Conservation (phyloP, 2,888 invertebrate genomes). For the Nephrocerus scutellatus region DNA sequence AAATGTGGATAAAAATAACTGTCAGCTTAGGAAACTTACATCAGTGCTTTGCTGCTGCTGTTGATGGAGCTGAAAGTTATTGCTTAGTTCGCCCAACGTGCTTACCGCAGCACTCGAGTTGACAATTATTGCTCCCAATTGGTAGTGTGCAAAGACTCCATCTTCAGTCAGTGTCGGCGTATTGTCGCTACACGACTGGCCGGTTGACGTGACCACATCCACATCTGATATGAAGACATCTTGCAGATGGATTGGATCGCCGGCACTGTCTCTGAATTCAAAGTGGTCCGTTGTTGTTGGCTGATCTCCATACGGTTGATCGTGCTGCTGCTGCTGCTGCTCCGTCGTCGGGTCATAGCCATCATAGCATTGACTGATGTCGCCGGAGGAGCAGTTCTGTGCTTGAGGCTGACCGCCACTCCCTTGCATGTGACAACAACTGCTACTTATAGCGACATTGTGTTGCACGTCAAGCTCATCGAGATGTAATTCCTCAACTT, state of each 20-base stretch:
- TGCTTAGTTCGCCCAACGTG: constrained; percentile 5
- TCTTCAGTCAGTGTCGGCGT: too few relatives aligned
- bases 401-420: too few relatives aligned
- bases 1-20: constrained; percentile 1
- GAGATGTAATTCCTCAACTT: constrained; percentile 10
- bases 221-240: constrained; percentile 19
- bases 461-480: constrained; percentile 17
- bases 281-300: too few relatives aligned
- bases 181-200: too few relatives aligned
- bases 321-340: too few relatives aligned
- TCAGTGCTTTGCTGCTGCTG: constrained; percentile 24
- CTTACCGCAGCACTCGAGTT: constrained; percentile 11
- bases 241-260: constrained; percentile 16
- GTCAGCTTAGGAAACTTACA: constrained; percentile 23
- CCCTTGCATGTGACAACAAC: too few relatives aligned
- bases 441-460: constrained; percentile 14
- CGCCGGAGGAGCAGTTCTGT: too few relatives aligned
- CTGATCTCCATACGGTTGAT: too few relatives aligned
- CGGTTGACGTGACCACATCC: constrained; percentile 8
- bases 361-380: too few relatives aligned
- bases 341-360: too few relatives aligned
- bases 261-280: constrained; percentile 20
- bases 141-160: constrained; percentile 9
- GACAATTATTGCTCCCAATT: constrained; percentile 17
- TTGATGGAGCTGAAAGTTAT: constrained; percentile 12